A percentile compares a stretch with the other conserved stretches of the same genome.
Evolutionary conservation across 2,113 vertebrate genomes (phyloP).

Genomic region (Thermophis baileyi): DNA sequence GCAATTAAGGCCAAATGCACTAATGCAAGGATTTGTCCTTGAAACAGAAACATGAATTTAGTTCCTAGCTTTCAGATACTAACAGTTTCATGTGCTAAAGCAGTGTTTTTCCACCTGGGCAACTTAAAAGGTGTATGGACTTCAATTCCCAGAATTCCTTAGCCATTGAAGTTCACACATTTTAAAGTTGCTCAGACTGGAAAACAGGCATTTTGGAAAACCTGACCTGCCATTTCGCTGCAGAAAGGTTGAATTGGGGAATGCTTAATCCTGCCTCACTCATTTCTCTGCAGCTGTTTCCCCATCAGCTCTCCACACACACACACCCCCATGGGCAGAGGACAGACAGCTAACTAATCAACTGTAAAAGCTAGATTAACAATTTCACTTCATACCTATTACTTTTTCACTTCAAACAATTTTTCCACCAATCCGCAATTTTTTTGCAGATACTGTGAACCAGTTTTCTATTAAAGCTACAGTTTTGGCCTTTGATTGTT

Average conservation of each 20-base stretch:
- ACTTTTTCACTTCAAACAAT: background rate
- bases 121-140: background rate
- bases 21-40: background rate
- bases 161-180: background rate
- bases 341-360: background rate
- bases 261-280: background rate
- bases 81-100: background rate
- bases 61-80: background rate
- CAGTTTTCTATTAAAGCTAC: background rate
- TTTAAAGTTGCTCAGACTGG: background rate
- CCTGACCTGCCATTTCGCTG: background rate
- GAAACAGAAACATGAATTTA: background rate
- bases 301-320: background rate
- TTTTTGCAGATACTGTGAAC: background rate
- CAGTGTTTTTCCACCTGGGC: background rate
- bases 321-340: background rate
- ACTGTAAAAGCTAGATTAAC: background rate
- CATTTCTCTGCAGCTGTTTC: background rate
- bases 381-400: background rate
- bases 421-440: background rate
- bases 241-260: background rate
- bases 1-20: background rate
- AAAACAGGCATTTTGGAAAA: background rate
- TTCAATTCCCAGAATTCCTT: background rate
- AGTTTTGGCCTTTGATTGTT: background rate